phyloP scores from a whole-genome alignment of 2,888 invertebrate genomes.

The Orthonychiurus folsomi region DNA sequence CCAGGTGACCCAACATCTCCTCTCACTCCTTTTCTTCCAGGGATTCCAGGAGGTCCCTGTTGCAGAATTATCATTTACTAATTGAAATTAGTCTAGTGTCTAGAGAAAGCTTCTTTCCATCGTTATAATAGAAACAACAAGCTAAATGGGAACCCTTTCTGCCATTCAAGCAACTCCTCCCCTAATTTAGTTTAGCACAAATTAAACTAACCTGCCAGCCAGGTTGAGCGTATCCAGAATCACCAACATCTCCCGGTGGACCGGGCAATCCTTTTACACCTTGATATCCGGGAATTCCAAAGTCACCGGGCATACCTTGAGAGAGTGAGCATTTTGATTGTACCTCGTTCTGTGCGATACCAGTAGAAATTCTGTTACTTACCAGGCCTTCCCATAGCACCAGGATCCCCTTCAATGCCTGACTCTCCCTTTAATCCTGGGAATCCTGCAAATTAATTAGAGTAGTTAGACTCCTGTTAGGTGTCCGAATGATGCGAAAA shows the following conservation, averaged over 20 bases:
- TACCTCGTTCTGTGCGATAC: too few relatives aligned
- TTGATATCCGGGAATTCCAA: conserved; percentile 9
- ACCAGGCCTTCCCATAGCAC: neutral
- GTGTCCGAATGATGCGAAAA: too few relatives aligned
- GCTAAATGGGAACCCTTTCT: too few relatives aligned
- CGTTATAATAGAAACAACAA: too few relatives aligned
- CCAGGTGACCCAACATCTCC: neutral
- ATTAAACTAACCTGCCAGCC: neutral
- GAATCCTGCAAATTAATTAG: neutral
- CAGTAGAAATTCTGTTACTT: too few relatives aligned
- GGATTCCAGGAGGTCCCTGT: conserved; percentile 12
- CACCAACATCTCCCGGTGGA: conserved; percentile 49
- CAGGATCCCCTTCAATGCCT: too few relatives aligned
- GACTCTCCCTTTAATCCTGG: too few relatives aligned
- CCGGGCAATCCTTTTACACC: conserved; percentile 50
- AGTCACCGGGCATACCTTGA: neutral
- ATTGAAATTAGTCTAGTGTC: neutral
- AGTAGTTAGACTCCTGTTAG: too few relatives aligned
- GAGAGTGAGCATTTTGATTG: too few relatives aligned
- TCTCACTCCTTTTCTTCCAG: conserved; percentile 6
- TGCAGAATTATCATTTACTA: neutral
- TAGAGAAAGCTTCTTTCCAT: too few relatives aligned
- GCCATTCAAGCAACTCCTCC: neutral
- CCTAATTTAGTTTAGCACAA: neutral
- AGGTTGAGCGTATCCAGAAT: conserved; percentile 43